phyloP scores from a whole-genome alignment of 2,113 vertebrate species.

The Zosterops japonicus region DNA sequence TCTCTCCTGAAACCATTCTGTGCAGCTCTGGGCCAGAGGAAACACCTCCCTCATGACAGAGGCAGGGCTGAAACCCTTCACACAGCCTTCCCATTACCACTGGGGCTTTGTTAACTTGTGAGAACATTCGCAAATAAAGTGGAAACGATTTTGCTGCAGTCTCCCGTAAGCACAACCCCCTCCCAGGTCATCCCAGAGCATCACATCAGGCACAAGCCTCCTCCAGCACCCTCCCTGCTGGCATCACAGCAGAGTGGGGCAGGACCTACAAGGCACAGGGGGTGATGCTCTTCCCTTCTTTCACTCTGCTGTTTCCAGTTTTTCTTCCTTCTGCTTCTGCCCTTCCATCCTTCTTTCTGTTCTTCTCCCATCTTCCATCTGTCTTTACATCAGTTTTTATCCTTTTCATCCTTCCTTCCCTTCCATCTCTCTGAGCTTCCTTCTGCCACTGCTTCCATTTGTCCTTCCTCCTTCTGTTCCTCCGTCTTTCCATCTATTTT shows the following conservation, averaged over 20 bases:
- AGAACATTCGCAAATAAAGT: not conserved
- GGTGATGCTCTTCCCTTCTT: not conserved
- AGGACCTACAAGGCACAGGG: not conserved
- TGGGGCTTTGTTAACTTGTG: not conserved
- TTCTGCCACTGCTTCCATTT: not conserved
- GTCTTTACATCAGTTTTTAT: not conserved
- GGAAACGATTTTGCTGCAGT: not conserved
- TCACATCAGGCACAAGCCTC: rapidly evolving
- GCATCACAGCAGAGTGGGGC: not conserved
- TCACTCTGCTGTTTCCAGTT: not conserved
- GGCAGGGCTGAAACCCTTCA: not conserved
- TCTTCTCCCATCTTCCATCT: not conserved
- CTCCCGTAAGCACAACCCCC: rapidly evolving
- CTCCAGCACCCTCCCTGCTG: not conserved
- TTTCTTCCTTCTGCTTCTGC: not conserved
- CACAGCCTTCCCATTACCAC: not conserved
- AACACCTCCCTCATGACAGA: not conserved
- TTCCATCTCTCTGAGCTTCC: not conserved
- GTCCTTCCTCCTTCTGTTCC: not conserved
- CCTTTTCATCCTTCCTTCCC: not conserved
- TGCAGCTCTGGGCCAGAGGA: not conserved
- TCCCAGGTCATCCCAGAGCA: not conserved
- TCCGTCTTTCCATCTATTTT: not conserved
- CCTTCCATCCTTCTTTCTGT: not conserved
- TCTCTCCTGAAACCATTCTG: not conserved